phyloP scores from a whole-genome alignment of 1,140 invertebrate genomes.

The Drosophila melanica region DNA sequence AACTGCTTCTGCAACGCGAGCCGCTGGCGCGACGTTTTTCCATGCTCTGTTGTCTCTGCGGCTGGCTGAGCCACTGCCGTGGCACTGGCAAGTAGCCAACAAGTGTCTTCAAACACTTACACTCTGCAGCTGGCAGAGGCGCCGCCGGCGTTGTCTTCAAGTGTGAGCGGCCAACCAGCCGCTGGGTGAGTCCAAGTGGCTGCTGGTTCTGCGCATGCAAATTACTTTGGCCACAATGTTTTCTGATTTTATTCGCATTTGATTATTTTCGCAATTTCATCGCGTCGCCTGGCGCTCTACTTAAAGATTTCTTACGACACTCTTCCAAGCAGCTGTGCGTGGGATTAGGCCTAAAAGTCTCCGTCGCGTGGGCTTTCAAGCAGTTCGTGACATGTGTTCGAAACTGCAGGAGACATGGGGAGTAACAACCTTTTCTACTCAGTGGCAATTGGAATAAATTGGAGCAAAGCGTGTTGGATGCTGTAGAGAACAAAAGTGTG shows the following conservation, averaged over 20 bases:
- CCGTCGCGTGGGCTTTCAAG: constrained; percentile 52
- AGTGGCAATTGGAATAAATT: constrained; percentile 2
- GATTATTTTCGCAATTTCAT: constrained; percentile 65
- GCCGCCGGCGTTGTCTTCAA: constrained; percentile 66
- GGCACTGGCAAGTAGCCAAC: constrained; percentile 68
- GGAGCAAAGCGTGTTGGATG: neutral
- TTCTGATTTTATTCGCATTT: constrained; percentile 78
- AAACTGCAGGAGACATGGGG: constrained; percentile 57
- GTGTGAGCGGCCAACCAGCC: constrained; percentile 32
- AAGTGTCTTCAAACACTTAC: constrained; percentile 77
- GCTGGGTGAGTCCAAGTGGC: constrained; percentile 22
- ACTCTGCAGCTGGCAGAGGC: constrained; percentile 49
- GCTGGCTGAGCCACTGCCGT: neutral
- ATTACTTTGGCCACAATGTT: constrained; percentile 76
- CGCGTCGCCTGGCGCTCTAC: constrained; percentile 48
- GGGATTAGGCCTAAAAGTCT: constrained; percentile 46
- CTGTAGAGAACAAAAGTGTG: constrained; percentile 10
- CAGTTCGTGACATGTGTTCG: constrained; percentile 70
- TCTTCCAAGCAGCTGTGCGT: constrained; percentile 52
- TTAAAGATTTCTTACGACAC: constrained; percentile 41
- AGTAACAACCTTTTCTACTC: constrained; percentile 16
- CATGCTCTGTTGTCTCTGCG: constrained; percentile 29
- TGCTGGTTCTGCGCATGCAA: constrained; percentile 63
- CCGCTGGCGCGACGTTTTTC: constrained; percentile 15
- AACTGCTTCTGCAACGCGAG: constrained; percentile 22